Percentiles rank a stretch among this genome's conserved stretches.
Conservation (phyloP, 2,797 vertebrate species). For the Micrastur ruficollis region DNA sequence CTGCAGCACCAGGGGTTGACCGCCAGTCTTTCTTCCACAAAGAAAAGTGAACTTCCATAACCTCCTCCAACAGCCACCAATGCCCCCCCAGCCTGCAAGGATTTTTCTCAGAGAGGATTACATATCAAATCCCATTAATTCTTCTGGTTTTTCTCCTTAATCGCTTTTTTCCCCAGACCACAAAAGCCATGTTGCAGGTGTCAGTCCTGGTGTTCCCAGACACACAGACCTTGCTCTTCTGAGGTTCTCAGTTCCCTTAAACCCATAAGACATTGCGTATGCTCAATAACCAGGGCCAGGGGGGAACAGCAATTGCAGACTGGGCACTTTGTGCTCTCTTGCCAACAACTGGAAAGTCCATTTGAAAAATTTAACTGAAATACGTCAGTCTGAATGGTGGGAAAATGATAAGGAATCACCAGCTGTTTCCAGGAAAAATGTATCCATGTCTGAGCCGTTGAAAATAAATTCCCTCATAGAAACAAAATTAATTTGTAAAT, state of each 20-base stretch:
- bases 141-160: not conserved
- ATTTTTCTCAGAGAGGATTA: not conserved
- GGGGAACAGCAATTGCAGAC: not conserved
- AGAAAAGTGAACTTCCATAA: not conserved
- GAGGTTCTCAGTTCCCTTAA: not conserved
- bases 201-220: not conserved
- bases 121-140: not conserved
- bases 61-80: not conserved
- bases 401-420: not conserved
- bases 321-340: not conserved
- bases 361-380: not conserved
- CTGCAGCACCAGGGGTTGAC: not conserved
- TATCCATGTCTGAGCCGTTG: not conserved
- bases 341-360: not conserved
- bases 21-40: not conserved
- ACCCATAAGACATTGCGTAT: accelerated
- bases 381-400: not conserved
- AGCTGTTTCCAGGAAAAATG: not conserved
- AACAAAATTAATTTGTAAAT: not conserved
- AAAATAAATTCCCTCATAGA: not conserved
- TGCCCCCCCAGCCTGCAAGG: accelerated
- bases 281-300: not conserved
- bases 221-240: not conserved
- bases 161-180: not conserved
- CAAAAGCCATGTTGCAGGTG: not conserved